Percentiles rank a stretch among this genome's conserved stretches.
Evolutionary conservation across 2,888 invertebrate species (phyloP).

Genomic region (Dinocampus coccinellae): DNA sequence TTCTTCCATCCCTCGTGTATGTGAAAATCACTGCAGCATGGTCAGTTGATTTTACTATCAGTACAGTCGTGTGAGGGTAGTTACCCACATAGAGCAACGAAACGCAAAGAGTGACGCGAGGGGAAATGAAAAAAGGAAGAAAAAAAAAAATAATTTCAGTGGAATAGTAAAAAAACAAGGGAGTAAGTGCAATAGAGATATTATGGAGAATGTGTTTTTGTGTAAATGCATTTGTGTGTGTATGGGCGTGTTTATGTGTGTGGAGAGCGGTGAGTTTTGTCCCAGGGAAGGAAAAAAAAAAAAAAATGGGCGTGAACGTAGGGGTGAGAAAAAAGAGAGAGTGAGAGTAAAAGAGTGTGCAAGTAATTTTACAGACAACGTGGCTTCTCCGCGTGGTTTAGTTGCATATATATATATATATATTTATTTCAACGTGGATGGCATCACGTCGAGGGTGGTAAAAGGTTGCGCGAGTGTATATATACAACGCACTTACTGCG

Average conservation of each 20-base stretch:
- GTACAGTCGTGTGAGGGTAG: background rate
- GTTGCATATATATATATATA: background rate
- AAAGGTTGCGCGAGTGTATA: constrained; percentile 52
- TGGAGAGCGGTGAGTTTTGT: background rate
- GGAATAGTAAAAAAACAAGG: no score
- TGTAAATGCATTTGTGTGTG: background rate
- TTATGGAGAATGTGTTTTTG: background rate
- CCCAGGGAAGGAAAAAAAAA: background rate
- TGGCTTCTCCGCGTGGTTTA: constrained; percentile 46
- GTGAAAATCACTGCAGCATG: constrained; percentile 51
- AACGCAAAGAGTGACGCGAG: constrained; percentile 13
- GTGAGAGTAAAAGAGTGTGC: constrained; percentile 48
- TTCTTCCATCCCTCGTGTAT: constrained; percentile 41
- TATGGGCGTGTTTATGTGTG: background rate
- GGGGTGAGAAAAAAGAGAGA: constrained; percentile 25
- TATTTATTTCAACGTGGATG: constrained; percentile 1
- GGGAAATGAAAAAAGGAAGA: no score
- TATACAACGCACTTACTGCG: constrained; percentile 59
- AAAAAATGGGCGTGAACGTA: constrained; percentile 12
- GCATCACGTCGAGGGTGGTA: constrained; percentile 50
- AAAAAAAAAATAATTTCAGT: no score
- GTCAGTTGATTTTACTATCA: constrained; percentile 53
- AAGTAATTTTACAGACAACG: constrained; percentile 59
- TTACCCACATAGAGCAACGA: background rate
- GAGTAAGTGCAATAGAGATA: constrained; percentile 27